phyloP scores from a whole-genome alignment of 2,113 vertebrate genomes.

The Sminthopsis crassicaudata region DNA sequence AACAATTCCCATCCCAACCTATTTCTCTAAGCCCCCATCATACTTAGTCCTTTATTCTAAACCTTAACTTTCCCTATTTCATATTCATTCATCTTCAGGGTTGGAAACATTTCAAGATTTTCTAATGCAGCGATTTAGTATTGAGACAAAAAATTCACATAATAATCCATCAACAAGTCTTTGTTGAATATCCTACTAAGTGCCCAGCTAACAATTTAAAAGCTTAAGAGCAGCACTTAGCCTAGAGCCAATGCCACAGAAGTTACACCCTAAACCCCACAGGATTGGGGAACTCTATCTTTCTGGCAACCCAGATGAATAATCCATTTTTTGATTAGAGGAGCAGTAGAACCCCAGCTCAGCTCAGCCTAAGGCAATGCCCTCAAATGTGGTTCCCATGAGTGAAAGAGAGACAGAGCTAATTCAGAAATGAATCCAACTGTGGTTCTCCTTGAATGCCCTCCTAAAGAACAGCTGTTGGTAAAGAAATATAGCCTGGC shows the following conservation, averaged over 20 bases:
- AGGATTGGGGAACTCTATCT: background rate
- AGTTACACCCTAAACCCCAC: background rate
- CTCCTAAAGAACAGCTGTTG: background rate
- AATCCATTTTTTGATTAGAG: background rate
- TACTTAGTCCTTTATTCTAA: background rate
- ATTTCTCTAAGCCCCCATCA: background rate
- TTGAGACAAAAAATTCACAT: background rate
- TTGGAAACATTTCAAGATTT: slow-evolving; percentile 4
- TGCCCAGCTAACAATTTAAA: slow-evolving; percentile 14
- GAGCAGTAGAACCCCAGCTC: background rate
- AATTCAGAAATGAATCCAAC: background rate
- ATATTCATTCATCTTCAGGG: background rate
- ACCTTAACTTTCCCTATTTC: background rate
- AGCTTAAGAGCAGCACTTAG: background rate
- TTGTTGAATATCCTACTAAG: slow-evolving; percentile 3
- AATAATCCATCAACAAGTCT: background rate
- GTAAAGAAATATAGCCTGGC: background rate
- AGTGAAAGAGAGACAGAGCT: background rate
- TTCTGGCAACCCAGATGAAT: background rate
- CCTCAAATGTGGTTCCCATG: background rate
- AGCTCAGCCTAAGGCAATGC: background rate
- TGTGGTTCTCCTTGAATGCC: background rate
- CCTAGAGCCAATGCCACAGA: background rate
- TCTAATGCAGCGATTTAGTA: background rate
- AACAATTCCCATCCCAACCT: background rate